Percentiles rank a stretch among this genome's conserved stretches.
These are phyloP conservation scores for Brevimyrus niger DNA, from an alignment of 2,113 vertebrate species.

Conservation along the genomic window DNA sequence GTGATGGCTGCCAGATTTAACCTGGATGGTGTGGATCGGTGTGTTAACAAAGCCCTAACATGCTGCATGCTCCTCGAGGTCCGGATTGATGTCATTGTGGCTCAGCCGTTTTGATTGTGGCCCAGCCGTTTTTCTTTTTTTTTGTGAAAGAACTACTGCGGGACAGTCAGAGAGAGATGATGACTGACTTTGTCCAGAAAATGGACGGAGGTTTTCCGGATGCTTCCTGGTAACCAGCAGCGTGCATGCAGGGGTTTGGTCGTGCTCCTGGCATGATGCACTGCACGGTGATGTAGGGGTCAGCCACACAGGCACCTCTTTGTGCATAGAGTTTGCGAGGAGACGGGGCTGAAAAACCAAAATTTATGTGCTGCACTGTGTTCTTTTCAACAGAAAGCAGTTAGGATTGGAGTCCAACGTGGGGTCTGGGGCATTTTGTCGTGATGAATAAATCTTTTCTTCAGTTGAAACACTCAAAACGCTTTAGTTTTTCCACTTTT, in stretches of 20 bases:
- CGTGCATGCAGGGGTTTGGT: not conserved
- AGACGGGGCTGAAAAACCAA: not conserved
- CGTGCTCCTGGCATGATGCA: not conserved
- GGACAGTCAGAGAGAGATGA: not conserved
- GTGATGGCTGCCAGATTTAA: conserved; percentile 56
- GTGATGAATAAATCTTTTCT: not conserved
- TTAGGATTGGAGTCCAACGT: not conserved
- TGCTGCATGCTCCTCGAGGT: conserved; percentile 53
- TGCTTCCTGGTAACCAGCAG: not conserved
- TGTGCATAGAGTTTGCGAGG: not conserved
- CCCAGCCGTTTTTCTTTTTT: not conserved
- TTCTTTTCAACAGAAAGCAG: not conserved
- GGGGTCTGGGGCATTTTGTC: not conserved
- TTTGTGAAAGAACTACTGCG: not conserved
- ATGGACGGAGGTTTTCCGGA: not conserved
- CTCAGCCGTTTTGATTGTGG: not conserved
- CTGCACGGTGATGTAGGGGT: not conserved
- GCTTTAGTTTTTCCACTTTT: not conserved
- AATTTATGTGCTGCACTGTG: not conserved
- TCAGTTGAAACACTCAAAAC: not conserved
- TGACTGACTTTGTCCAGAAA: not conserved
- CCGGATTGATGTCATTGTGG: not conserved
- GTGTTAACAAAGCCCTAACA: conserved; percentile 40
- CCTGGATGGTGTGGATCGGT: conserved; percentile 52
- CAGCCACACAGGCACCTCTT: not conserved